Evolutionary conservation across 2,797 vertebrate species (phyloP).

Genomic region (Sylvilagus floridanus): DNA sequence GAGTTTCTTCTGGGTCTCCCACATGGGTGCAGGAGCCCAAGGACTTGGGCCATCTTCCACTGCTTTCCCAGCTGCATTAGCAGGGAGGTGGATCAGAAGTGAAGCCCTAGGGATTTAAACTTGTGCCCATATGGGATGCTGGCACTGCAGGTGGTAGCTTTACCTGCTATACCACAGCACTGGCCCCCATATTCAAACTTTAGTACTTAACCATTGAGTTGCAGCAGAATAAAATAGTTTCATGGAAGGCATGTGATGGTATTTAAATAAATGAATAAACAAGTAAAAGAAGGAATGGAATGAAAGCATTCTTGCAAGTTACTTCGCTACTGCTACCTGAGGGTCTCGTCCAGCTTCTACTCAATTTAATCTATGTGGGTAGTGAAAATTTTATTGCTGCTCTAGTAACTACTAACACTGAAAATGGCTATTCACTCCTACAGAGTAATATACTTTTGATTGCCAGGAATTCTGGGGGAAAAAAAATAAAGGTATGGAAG

Average conservation of each 20-base stretch:
- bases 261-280: slow-evolving; percentile 16
- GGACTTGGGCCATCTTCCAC: too few relatives aligned
- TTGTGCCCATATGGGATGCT: too few relatives aligned
- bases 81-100: too few relatives aligned
- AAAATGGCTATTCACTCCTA: slow-evolving; percentile 60
- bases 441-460: slow-evolving; percentile 63
- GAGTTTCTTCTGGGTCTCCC: too few relatives aligned
- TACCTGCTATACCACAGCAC: too few relatives aligned
- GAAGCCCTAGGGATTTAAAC: too few relatives aligned
- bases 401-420: slow-evolving; percentile 36
- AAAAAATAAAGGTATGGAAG: slow-evolving; percentile 49
- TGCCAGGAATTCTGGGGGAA: slow-evolving; percentile 34
- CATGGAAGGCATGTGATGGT: not conserved
- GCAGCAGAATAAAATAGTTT: slow-evolving; percentile 26
- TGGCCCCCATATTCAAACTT: not conserved
- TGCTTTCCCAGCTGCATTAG: too few relatives aligned
- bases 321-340: not conserved
- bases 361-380: slow-evolving; percentile 8
- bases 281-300: not conserved
- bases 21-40: too few relatives aligned
- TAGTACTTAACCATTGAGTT: not conserved
- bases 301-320: not conserved
- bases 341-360: slow-evolving; percentile 20
- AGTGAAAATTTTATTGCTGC: slow-evolving; percentile 50
- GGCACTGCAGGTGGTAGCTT: too few relatives aligned